Base-by-base conservation (phyloP, 2,888 invertebrate genomes). In the Leucozona laternaria region DNA sequence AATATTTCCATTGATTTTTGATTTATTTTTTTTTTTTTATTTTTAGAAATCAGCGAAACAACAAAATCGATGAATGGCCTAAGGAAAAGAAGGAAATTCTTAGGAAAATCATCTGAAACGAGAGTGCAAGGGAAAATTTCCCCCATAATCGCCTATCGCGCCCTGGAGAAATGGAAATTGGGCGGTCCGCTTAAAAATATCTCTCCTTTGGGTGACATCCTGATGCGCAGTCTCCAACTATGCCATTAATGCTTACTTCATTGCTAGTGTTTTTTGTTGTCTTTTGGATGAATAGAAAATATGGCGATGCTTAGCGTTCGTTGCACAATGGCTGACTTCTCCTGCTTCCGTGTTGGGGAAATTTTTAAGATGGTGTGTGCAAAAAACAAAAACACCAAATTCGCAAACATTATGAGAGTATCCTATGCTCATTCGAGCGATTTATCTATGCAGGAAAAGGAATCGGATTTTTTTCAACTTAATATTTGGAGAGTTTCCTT, bases 401-500 rank as follows among this genome's bases (percentile, higher is more conserved):
- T 37, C 15, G 60, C 83, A 79, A 84, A 68, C 48, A 60, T 53
- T n/a, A n/a, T 66, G 66, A 66, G 75, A 75, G 64, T 73, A 37
- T 37, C 17, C 37, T 3, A 79, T n/a, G n/a, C 50, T 82, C 78
- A 79, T 64, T 86, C 53, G 79, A 78, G 66, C 86, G 82, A 86
- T 79, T 79, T 75, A 82, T 79, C 71, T 75, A 75, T 79, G 53
- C 78, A 78, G 45, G 70, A 79, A 81, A 78, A 40, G 70, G 45
- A 75, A 80, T 73, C 78, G 68, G 22, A 53, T 79, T 86, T 79
- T 85, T 86, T 79, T 64, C 64, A 71, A 58, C 64, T 45, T 70
- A 64, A 86, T 86, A 86, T 75, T 86, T 82, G 86, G 86, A 82
- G 82, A 79, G 75, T 82, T 86, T 82, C 86, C 79, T 75, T 76